Base-by-base conservation (phyloP, 2,888 invertebrate species). In the Drosophila falleni region DNA sequence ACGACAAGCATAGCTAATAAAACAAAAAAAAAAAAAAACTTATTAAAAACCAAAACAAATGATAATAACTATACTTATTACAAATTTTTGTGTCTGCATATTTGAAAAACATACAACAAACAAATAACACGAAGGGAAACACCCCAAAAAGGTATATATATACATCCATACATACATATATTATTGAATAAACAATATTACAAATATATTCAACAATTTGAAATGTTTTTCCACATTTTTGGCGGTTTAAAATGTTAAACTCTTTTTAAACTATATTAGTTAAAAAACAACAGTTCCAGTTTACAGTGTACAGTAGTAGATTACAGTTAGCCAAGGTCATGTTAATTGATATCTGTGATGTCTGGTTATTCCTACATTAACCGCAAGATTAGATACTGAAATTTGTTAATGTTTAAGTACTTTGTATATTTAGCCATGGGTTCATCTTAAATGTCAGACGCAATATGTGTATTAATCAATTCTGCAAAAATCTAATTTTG, bases 161-260 rank as follows among this genome's bases (percentile, higher is more conserved):
- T 8, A 55, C 39, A 63, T 47, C 29, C 47, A 49, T 55, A 54
- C 71, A 55, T 26, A 56, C 51, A 55, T 55, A 64, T 70, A 78
- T 79, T 63, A 74, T 66, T 75, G 83, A 82, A 78, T 78, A 82
- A 78, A 78, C 63, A 39, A 70, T 78, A 78, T 82, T 79, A 66
- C 62, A 70, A 69, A 58, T 58, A 46, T 47, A 58, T 37, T 58
- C 37, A 47, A 44, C 11, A 35, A 58, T 5, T 47, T 29, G 1
- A 8, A 26, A 26, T 15, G 2, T 1, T 29, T 9, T 42, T 42
- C 8, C 13, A n/a, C 19, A 8, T 39, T 5, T 15, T 5, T 37
- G 23, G 5, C 11, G 16, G 5, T 8, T 13, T 6, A 1, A 19
- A 44, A 13, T 6, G 6, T 1, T 37, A 0, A 39, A 9, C 15